A percentile compares a stretch with the other conserved stretches of the same genome.
phyloP scores from a whole-genome alignment of 2,797 vertebrate genomes.

The Helostoma temminkii region DNA sequence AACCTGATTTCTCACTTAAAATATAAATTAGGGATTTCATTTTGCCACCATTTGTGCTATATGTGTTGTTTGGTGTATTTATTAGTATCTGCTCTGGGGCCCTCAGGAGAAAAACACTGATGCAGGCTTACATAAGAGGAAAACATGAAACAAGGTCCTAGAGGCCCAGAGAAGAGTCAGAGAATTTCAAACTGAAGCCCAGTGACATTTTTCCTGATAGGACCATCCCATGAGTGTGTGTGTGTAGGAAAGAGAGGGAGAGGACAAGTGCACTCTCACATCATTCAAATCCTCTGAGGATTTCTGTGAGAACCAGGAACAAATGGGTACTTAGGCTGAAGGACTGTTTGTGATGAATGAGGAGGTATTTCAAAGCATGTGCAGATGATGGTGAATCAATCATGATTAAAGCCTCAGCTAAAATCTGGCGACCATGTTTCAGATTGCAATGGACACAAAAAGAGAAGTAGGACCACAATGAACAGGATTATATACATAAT shows the following conservation, averaged over 20 bases:
- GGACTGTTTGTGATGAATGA: conserved; percentile 40
- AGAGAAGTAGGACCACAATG: neutral
- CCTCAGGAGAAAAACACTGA: conserved; percentile 8
- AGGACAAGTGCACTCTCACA: conserved; percentile 29
- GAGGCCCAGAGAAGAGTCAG: conserved; percentile 35
- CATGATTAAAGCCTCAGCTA: conserved; percentile 6
- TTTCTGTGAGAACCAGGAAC: conserved; percentile 42
- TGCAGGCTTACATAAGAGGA: conserved; percentile 14
- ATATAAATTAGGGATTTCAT: conserved; percentile 35
- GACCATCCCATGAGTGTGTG: conserved; percentile 8
- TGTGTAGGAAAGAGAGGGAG: conserved; percentile 13
- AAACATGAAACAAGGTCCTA: conserved; percentile 39
- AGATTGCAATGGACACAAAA: conserved; percentile 13
- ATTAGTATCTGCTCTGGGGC: conserved; percentile 32
- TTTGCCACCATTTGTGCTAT: conserved; percentile 4
- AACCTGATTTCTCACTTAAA: conserved; percentile 42
- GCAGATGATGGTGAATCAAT: conserved; percentile 29
- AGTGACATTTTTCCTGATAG: conserved; percentile 40
- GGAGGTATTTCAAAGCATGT: conserved; percentile 36
- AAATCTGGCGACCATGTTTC: conserved; percentile 8
- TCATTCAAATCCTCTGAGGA: conserved; percentile 42
- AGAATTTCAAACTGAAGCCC: conserved; percentile 58
- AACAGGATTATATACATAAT: no score
- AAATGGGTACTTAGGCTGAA: conserved; percentile 56
- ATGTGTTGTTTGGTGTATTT: conserved; percentile 35